These are phyloP conservation scores for Chrysoperla carnea DNA, from an alignment of 1,140 invertebrate genomes.

Conservation along the genomic window DNA sequence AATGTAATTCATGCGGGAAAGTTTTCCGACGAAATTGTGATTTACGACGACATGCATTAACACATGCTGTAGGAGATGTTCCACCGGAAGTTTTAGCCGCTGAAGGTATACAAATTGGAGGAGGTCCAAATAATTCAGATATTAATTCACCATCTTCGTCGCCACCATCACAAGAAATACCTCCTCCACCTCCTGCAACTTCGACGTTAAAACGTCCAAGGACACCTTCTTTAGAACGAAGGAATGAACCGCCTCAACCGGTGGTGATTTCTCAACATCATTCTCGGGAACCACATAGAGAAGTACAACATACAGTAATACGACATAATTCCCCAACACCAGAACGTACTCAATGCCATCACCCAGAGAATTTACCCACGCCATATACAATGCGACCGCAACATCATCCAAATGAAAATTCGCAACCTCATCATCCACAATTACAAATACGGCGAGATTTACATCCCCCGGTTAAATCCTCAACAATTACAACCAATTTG, in stretches of 20 bases:
- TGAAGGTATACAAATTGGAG: conserved; percentile 39
- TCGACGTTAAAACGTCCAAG: conserved; percentile 19
- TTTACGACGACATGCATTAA: conserved; percentile 62
- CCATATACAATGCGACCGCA: conserved; percentile 47
- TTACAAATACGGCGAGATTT: conserved; percentile 54
- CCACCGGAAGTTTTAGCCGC: conserved; percentile 47
- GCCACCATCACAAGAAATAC: conserved; percentile 1
- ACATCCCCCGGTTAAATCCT: conserved; percentile 28
- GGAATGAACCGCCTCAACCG: conserved; percentile 15
- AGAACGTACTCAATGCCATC: conserved; percentile 42
- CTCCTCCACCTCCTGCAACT: conserved; percentile 1
- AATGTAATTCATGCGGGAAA: conserved; percentile 79
- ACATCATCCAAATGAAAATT: conserved; percentile 21
- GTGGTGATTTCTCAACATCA: conserved; percentile 14
- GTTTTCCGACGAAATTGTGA: conserved; percentile 76
- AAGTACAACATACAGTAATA: not conserved
- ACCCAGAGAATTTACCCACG: conserved; percentile 31
- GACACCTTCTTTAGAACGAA: conserved; percentile 25
- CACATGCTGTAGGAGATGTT: conserved; percentile 68
- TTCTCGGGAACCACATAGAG: conserved; percentile 15
- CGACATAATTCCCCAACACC: conserved; percentile 6
- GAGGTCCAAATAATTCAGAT: conserved; percentile 25
- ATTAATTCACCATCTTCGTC: conserved; percentile 15
- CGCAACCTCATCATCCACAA: conserved; percentile 31
- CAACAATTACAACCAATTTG: conserved; percentile 22